Percentiles rank a stretch among this genome's conserved stretches.
Conservation (phyloP, 2,797 vertebrate genomes). For the Lutjanus argentimaculatus region DNA sequence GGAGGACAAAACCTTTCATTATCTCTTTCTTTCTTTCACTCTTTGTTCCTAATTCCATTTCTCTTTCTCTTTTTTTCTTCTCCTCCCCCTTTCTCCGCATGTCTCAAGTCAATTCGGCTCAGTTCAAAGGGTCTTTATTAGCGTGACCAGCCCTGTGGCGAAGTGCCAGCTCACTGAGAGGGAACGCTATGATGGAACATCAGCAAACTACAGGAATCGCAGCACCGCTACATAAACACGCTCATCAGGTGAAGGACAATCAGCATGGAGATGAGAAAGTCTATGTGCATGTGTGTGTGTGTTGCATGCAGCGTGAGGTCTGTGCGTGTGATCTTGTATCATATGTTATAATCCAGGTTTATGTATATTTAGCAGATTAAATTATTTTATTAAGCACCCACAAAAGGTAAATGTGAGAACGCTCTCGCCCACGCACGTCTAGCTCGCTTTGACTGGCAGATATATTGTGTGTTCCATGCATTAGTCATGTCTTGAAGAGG, state of each 20-base stretch:
- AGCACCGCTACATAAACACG: conserved; percentile 66
- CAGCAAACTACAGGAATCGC: conserved; percentile 72
- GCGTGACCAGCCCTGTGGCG: conserved; percentile 77
- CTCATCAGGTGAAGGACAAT: conserved; percentile 69
- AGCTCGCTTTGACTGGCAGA: conserved; percentile 60
- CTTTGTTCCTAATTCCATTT: conserved; percentile 73
- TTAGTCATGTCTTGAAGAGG: conserved; percentile 72
- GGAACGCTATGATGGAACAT: conserved; percentile 72
- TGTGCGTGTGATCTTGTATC: conserved; percentile 36
- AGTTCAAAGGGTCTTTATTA: conserved; percentile 83
- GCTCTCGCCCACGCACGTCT: conserved; percentile 59
- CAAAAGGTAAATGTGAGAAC: conserved; percentile 68
- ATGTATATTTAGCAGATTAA: conserved; percentile 70
- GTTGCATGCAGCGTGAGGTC: not conserved
- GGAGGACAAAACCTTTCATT: conserved; percentile 74
- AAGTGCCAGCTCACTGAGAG: conserved; percentile 65
- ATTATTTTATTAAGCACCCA: conserved; percentile 64
- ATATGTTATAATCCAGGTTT: conserved; percentile 60
- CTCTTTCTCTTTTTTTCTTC: conserved; percentile 53
- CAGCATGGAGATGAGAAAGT: conserved; percentile 40
- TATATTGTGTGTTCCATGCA: conserved; percentile 63
- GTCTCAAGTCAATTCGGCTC: conserved; percentile 75
- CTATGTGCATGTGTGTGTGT: not conserved
- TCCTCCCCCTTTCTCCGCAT: conserved; percentile 62
- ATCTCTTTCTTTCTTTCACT: conserved; percentile 57